Conservation (phyloP, 2,113 vertebrate species). For the Leptocoma aspasia region DNA sequence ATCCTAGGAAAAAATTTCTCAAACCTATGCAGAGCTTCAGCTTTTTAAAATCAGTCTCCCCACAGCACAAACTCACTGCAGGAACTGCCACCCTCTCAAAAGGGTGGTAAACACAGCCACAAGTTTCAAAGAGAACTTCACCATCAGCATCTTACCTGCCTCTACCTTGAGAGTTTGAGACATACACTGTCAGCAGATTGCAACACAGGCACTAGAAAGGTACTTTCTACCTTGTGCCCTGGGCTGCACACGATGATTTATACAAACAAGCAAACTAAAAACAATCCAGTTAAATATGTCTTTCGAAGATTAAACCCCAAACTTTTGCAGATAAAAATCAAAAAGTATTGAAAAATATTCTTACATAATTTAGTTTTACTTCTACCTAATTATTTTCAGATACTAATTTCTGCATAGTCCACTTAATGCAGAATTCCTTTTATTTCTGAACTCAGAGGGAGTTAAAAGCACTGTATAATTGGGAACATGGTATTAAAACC, state of each 20-base stretch:
- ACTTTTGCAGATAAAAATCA: background rate
- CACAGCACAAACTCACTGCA: background rate
- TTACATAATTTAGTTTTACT: background rate
- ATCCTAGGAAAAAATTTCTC: background rate
- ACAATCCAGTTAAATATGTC: background rate
- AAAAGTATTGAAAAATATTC: background rate
- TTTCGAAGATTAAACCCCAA: background rate
- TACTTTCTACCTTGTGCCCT: background rate
- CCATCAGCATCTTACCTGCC: constrained; percentile 7
- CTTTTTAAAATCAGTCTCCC: background rate
- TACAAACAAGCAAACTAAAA: background rate
- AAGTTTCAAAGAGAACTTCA: background rate
- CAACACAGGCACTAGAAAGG: background rate
- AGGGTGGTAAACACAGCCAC: background rate
- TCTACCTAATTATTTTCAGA: background rate
- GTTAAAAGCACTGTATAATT: background rate
- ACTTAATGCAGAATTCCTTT: background rate
- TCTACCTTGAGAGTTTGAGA: background rate
- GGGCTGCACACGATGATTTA: background rate
- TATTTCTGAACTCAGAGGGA: background rate
- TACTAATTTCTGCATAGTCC: background rate
- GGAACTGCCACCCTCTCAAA: background rate
- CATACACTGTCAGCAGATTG: background rate
- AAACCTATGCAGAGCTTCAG: background rate
- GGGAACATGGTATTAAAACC: background rate